Evolutionary conservation across 2,113 vertebrate species (phyloP), one percentile per base, ranked within the genome.

Genomic region (Eurypyga helias): DNA sequence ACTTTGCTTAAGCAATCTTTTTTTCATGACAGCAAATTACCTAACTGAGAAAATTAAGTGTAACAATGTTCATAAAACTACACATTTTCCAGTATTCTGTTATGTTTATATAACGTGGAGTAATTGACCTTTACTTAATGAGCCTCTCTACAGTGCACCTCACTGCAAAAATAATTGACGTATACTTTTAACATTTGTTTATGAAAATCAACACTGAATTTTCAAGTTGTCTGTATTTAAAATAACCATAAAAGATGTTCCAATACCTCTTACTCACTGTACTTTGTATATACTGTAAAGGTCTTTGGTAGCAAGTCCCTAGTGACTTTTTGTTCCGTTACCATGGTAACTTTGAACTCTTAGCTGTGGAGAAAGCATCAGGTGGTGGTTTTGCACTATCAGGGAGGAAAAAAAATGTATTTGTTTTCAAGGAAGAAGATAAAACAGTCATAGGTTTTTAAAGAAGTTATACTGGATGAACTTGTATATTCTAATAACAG

Each of bases 321-420:
- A 67, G 49, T 93, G 82, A 95, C 79, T 96, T 96, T 93, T 75
- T 36, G n/a, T 94, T 87, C 28, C 15, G 95, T 97, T 98, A 84
- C 95, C 76, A 91, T 97, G 90, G 91, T 76, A 98, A 97, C 93
- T 57, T 95, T 78, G 62, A 92, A 97, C 90, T 79, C 88, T 43
- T 46, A 95, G 51, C 87, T 95, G 24, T 52, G 57, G 31, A 88
- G 69, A 93, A 97, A 81, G 6, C 29, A 25, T 61, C 19, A 54
- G 18, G 49, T 70, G 41, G 41, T 87, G 80, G 24, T 93, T 89
- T 81, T 70, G 17, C 75, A 20, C n/a, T 72, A 41, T 36, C 25
- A 58, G 49, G 41, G 41, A 12, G 41, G 41, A 31, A 34, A 48
- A 46, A 52, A 48, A 20, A 8, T 9, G 11, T 57, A 6, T 80